Evolutionary conservation across 2,888 invertebrate genomes (phyloP).

Genomic region (Orchestes rusci): DNA sequence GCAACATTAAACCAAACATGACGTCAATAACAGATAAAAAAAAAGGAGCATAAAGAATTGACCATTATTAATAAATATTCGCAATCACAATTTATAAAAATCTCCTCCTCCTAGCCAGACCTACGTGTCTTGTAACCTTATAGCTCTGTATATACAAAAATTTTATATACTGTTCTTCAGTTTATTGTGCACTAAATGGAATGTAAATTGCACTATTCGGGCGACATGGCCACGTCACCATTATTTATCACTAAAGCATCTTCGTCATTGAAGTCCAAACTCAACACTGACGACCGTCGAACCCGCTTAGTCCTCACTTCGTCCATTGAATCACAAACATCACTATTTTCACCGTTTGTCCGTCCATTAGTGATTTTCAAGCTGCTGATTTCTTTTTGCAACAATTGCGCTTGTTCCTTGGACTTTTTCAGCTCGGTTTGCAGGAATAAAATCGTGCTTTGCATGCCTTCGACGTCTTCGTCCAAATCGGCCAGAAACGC

Average conservation of each 20-base stretch:
- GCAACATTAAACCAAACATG: no score
- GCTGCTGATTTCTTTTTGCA: slow-evolving; percentile 53
- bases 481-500: slow-evolving; percentile 93
- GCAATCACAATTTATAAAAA: no score
- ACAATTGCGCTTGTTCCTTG: slow-evolving; percentile 52
- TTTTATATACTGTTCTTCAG: slow-evolving; percentile 24
- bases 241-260: slow-evolving; percentile 66
- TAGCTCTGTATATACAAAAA: slow-evolving; percentile 17
- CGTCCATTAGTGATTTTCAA: slow-evolving; percentile 32
- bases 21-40: no score
- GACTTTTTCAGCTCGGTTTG: slow-evolving; percentile 88
- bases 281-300: slow-evolving; percentile 62
- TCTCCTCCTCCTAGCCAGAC: no score
- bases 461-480: slow-evolving; percentile 98
- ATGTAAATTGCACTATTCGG: slow-evolving; percentile 10
- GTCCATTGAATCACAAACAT: slow-evolving; percentile 45
- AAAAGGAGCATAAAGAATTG: no score
- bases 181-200: slow-evolving; percentile 7
- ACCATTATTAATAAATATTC: no score
- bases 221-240: slow-evolving; percentile 52
- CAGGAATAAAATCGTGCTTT: slow-evolving; percentile 89
- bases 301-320: slow-evolving; percentile 57
- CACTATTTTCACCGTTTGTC: slow-evolving; percentile 32
- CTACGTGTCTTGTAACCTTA: no score
- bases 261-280: slow-evolving; percentile 68